phyloP scores from a whole-genome alignment of 2,888 invertebrate genomes.

The Cephus rjabovi region DNA sequence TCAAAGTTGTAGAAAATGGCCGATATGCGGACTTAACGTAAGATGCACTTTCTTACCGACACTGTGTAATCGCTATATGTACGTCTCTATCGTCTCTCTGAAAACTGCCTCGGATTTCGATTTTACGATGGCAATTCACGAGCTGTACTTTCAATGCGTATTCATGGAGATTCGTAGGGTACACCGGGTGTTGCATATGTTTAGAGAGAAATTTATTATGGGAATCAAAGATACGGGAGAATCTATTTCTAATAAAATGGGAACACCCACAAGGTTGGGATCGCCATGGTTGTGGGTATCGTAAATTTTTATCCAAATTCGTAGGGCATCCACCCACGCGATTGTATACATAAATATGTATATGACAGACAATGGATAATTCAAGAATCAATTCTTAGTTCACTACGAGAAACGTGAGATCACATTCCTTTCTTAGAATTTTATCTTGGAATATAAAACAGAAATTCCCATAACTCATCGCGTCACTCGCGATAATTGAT shows the following conservation, averaged over 20 bases:
- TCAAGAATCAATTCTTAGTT: background rate
- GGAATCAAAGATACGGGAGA: background rate
- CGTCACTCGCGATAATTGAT: background rate
- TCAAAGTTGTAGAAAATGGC: background rate
- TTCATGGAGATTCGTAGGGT: no score
- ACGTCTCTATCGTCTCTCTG: slow-evolving; percentile 22
- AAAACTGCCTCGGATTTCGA: slow-evolving; percentile 15
- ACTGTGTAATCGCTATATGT: background rate
- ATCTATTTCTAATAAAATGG: slow-evolving; percentile 6
- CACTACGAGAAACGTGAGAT: background rate
- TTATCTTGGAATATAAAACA: background rate
- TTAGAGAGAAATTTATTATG: no score
- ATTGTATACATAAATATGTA: slow-evolving; percentile 5
- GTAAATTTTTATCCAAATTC: background rate
- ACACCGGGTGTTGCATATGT: no score
- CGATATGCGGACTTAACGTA: background rate
- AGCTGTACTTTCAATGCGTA: background rate
- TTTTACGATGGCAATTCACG: slow-evolving; percentile 28
- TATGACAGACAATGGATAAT: background rate
- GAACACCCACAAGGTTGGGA: slow-evolving; percentile 5
- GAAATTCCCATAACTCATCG: background rate
- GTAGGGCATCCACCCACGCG: background rate
- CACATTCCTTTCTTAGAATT: background rate
- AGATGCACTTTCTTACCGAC: background rate
- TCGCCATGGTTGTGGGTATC: background rate